Percentiles rank a stretch among this genome's conserved stretches.
These are phyloP conservation scores for Atta cephalotes DNA, from an alignment of 1,140 invertebrate genomes.

Conservation along the genomic window DNA sequence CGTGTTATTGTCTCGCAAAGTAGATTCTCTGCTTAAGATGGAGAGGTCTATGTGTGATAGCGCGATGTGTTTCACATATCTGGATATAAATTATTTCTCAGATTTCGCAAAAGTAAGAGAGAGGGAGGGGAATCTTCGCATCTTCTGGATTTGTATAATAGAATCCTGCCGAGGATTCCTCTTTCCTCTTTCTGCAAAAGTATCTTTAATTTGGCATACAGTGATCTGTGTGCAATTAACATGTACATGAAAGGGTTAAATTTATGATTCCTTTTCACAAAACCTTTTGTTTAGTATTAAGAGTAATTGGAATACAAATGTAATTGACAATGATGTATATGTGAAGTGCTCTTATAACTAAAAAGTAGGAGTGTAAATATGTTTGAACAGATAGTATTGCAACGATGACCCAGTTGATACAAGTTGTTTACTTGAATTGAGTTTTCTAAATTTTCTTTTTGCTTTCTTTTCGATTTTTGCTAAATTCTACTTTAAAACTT, in stretches of 20 bases:
- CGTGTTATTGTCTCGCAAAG: constrained; percentile 77
- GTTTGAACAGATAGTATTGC: neutral
- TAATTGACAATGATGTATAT: neutral
- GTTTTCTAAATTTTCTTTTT: neutral
- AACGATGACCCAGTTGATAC: neutral
- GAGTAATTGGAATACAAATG: neutral
- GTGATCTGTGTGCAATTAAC: neutral
- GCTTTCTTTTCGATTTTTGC: neutral
- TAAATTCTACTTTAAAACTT: constrained; percentile 14
- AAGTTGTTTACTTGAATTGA: neutral
- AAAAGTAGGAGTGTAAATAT: neutral
- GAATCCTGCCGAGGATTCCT: constrained; percentile 53
- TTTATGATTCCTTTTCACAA: too few relatives aligned
- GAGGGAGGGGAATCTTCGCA: neutral
- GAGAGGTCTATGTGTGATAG: constrained; percentile 34
- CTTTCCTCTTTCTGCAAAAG: constrained; percentile 4
- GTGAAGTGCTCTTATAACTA: neutral
- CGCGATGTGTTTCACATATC: constrained; percentile 57
- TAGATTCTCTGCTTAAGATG: constrained; percentile 27
- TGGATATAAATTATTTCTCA: constrained; percentile 72
- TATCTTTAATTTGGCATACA: neutral
- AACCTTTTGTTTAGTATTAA: neutral
- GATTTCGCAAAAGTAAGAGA: constrained; percentile 44
- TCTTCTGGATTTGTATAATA: constrained; percentile 69
- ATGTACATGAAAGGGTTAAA: neutral